Percentiles rank a stretch among this genome's conserved stretches.
These are phyloP conservation scores for Pseudococcus longispinus DNA, from an alignment of 2,888 invertebrate species.

Conservation along the genomic window DNA sequence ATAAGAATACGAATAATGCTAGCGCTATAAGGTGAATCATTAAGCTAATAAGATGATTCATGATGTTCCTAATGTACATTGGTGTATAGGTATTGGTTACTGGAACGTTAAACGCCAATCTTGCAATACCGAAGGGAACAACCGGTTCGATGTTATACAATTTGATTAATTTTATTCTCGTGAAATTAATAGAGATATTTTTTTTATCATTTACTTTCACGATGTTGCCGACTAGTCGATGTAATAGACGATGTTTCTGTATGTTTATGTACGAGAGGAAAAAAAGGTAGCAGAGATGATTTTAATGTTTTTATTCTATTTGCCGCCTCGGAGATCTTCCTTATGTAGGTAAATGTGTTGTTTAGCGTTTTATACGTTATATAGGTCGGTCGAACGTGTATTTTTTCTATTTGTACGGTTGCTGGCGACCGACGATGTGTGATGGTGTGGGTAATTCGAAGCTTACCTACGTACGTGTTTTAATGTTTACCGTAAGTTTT, in stretches of 20 bases:
- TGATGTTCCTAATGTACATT: neutral
- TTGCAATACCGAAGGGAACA: neutral
- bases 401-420: neutral
- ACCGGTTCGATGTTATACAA: slow-evolving; percentile 38
- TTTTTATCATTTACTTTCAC: slow-evolving; percentile 22
- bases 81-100: neutral
- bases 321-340: neutral
- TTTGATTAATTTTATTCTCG: slow-evolving; percentile 24
- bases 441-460: neutral
- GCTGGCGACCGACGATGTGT: neutral
- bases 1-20: neutral
- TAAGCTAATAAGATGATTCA: slow-evolving; percentile 35
- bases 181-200: slow-evolving; percentile 5
- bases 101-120: neutral
- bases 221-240: neutral
- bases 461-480: neutral
- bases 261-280: neutral
- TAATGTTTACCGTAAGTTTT: neutral
- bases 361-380: neutral
- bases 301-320: neutral
- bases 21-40: slow-evolving; percentile 30
- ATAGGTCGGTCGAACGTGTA: neutral
- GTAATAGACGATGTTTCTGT: neutral
- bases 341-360: neutral
- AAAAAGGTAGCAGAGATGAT: neutral